Conservation (phyloP, 2,113 vertebrate genomes). For the Raja brachyura region DNA sequence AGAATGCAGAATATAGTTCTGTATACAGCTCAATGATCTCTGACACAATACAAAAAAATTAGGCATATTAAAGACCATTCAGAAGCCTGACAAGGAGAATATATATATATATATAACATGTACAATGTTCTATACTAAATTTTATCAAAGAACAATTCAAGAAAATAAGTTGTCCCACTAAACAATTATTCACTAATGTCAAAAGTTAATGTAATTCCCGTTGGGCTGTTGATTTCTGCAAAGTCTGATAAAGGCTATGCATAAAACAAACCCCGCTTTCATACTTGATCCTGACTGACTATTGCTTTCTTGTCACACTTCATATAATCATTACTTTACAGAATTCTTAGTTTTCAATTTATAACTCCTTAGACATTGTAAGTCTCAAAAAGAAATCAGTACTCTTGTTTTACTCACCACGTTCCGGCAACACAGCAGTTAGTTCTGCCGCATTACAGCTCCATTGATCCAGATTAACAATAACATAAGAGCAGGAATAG, state of each 20-base stretch:
- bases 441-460: no score
- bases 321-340: constrained; percentile 6
- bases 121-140: background rate
- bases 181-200: background rate
- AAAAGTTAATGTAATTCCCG: background rate
- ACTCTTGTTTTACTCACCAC: background rate
- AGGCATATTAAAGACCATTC: no score
- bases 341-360: background rate
- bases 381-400: background rate
- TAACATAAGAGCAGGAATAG: no score
- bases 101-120: background rate
- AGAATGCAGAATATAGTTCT: no score
- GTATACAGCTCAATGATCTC: no score
- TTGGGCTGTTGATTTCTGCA: background rate
- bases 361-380: background rate
- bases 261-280: background rate
- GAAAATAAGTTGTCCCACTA: background rate
- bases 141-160: background rate
- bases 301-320: background rate
- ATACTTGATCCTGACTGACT: no score
- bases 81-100: no score
- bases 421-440: no score
- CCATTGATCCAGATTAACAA: no score
- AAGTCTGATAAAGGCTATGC: background rate
- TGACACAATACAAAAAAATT: no score